These are phyloP conservation scores for Lasioglossum vierecki DNA, from an alignment of 2,888 invertebrate genomes.

Conservation along the genomic window DNA sequence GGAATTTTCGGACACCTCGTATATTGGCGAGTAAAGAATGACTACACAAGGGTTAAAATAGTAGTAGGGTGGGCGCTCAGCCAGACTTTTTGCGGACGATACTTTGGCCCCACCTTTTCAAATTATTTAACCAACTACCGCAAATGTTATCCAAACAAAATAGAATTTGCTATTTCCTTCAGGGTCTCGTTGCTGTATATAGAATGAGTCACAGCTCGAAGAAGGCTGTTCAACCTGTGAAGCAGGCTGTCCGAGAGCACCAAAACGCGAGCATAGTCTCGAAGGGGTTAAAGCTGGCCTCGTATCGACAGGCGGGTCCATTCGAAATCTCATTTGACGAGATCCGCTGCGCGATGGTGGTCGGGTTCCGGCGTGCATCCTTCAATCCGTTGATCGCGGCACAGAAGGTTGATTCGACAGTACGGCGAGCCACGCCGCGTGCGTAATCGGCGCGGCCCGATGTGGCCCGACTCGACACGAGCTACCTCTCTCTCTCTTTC, in stretches of 20 bases:
- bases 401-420: constrained; percentile 48
- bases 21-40: no score
- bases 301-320: background rate
- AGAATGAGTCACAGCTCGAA: background rate
- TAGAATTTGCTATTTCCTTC: no score
- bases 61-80: no score
- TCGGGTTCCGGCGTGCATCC: constrained; percentile 24
- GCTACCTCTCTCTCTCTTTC: background rate
- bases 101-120: no score
- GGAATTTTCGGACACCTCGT: no score
- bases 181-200: background rate
- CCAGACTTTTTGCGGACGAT: no score
- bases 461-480: background rate
- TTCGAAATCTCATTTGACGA: constrained; percentile 22
- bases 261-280: background rate
- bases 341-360: background rate
- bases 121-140: no score
- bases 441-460: constrained; percentile 29
- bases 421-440: constrained; percentile 34
- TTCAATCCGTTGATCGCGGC: constrained; percentile 37
- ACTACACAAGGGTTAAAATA: no score
- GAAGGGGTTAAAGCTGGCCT: background rate
- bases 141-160: no score
- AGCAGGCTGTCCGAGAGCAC: background rate
- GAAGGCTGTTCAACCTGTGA: background rate